Conservation (phyloP, 2,113 vertebrate genomes). For the Coryphaenoides rupestris region DNA sequence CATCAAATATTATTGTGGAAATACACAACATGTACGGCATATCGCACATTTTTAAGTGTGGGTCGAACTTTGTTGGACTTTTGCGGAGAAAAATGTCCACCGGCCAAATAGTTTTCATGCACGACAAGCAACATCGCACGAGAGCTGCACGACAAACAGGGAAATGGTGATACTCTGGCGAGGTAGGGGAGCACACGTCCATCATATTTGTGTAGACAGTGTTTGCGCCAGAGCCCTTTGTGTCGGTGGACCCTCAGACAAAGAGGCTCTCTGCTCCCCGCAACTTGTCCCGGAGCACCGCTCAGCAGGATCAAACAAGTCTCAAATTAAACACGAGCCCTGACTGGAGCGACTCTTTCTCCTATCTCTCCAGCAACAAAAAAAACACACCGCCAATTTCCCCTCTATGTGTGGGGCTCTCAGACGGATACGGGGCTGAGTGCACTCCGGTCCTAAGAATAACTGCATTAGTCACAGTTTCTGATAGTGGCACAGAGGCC, state of each 20-base stretch:
- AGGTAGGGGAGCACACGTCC: not conserved
- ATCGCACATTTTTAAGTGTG: no score
- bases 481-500: constrained; percentile 61
- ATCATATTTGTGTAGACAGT: not conserved
- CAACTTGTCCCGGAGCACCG: constrained; percentile 19
- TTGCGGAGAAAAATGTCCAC: no score
- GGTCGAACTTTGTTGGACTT: no score
- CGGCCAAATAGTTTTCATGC: no score
- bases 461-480: constrained; percentile 61
- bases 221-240: constrained; percentile 2
- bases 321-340: constrained; percentile 23
- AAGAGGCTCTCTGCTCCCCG: not conserved
- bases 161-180: constrained; percentile 16
- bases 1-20: not conserved
- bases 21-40: no score
- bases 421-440: constrained; percentile 62
- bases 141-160: not conserved
- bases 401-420: constrained; percentile 42
- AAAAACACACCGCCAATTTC: constrained; percentile 38
- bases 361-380: constrained; percentile 63
- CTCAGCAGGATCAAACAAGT: constrained; percentile 7
- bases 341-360: constrained; percentile 26
- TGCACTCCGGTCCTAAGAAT: constrained; percentile 62
- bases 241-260: constrained; percentile 24
- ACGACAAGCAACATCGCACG: not conserved